These are phyloP conservation scores for Chelon labrosus DNA, from an alignment of 2,797 vertebrate species.

Conservation along the genomic window DNA sequence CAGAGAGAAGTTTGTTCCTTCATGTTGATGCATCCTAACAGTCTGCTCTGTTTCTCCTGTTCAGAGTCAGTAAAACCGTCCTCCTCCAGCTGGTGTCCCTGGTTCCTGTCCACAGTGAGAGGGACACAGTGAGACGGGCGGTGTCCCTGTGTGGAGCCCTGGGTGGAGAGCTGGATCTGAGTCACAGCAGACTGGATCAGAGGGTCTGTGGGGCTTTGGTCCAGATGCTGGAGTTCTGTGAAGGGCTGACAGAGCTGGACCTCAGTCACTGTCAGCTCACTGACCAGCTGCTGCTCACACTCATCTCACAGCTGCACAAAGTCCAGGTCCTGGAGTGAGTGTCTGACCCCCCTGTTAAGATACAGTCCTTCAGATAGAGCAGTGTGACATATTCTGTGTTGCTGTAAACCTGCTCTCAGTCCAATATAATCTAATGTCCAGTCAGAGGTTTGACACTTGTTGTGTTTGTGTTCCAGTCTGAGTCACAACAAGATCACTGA, in stretches of 20 bases:
- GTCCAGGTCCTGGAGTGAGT: constrained; percentile 71
- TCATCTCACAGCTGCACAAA: constrained; percentile 72
- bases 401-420: too few species aligned
- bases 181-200: constrained; percentile 61
- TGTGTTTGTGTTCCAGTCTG: constrained; percentile 54
- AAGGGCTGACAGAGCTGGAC: constrained; percentile 71
- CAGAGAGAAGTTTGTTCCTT: constrained; percentile 4
- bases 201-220: constrained; percentile 55
- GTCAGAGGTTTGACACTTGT: too few species aligned
- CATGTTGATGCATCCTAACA: not conserved
- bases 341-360: too few species aligned
- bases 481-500: constrained; percentile 69
- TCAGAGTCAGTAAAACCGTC: constrained; percentile 57
- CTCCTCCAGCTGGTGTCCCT: constrained; percentile 59
- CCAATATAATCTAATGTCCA: too few species aligned
- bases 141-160: constrained; percentile 56
- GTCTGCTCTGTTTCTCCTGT: constrained; percentile 12
- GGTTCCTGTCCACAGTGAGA: constrained; percentile 28
- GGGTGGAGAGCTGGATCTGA: constrained; percentile 70
- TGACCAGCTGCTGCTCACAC: constrained; percentile 54
- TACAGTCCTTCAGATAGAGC: too few species aligned
- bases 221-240: constrained; percentile 65
- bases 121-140: constrained; percentile 23
- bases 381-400: too few species aligned
- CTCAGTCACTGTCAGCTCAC: constrained; percentile 74